Percentiles rank a stretch among this genome's conserved stretches.
Evolutionary conservation across 2,888 invertebrate species (phyloP).

Genomic region (Cinara cedri): DNA sequence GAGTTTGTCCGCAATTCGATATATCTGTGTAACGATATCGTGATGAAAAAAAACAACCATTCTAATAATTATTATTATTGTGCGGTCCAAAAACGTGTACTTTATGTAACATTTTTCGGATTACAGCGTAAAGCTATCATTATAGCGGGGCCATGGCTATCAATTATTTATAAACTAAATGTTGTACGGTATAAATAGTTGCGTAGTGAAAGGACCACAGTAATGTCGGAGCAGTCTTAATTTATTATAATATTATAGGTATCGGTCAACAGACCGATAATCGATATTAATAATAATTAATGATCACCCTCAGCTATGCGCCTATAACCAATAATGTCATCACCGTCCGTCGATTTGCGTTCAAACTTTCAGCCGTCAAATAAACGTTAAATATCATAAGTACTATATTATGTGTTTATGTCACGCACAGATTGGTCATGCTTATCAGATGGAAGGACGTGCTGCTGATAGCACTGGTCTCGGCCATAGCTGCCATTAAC

Average conservation of each 20-base stretch:
- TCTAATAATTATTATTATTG: neutral
- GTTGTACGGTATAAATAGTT: no score
- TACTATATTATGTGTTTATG: no score
- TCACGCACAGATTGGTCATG: constrained; percentile 14
- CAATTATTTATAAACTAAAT: constrained; percentile 17
- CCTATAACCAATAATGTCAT: no score
- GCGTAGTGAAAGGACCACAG: constrained; percentile 17
- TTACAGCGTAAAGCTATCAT: neutral
- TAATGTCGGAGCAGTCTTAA: neutral
- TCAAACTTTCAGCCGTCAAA: no score
- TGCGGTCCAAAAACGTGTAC: constrained; percentile 5
- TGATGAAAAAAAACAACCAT: neutral
- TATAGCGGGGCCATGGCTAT: neutral
- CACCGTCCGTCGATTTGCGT: no score
- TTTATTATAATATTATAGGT: neutral
- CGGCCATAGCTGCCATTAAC: no score
- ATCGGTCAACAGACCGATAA: neutral
- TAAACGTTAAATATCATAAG: no score
- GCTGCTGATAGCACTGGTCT: neutral
- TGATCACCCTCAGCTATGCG: no score
- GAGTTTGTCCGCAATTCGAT: neutral
- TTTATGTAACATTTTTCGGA: constrained; percentile 38
- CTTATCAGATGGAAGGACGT: constrained; percentile 35
- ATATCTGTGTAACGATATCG: neutral
- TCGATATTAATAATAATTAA: neutral